phyloP scores from a whole-genome alignment of 2,888 invertebrate genomes.

The Scrobipalpa costella region DNA sequence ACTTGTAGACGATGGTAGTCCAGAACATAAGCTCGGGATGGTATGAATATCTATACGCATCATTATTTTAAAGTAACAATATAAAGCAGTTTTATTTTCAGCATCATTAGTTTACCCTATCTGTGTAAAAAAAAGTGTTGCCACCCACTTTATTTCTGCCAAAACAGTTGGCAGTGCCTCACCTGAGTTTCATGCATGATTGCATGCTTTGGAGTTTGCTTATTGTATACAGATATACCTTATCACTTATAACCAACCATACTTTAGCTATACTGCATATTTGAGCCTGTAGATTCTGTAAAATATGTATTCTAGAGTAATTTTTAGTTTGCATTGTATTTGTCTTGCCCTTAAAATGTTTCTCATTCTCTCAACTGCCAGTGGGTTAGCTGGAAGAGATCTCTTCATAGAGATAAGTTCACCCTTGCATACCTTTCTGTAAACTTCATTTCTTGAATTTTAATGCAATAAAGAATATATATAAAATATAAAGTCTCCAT shows the following conservation, averaged over 20 bases:
- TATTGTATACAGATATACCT: not conserved
- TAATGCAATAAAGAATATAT: too few species aligned
- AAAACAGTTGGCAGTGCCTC: not conserved
- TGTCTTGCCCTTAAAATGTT: too few species aligned
- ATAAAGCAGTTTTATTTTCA: not conserved
- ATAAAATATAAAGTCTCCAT: too few species aligned
- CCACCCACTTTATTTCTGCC: conserved; percentile 5
- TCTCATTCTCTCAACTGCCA: too few species aligned
- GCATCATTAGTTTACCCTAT: not conserved
- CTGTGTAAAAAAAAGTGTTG: not conserved
- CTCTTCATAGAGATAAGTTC: too few species aligned
- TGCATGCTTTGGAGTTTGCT: not conserved
- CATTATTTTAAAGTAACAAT: not conserved
- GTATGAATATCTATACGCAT: not conserved
- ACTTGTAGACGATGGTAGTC: not conserved
- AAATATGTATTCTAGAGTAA: too few species aligned
- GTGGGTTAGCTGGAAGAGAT: too few species aligned
- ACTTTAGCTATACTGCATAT: too few species aligned
- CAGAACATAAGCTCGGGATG: not conserved
- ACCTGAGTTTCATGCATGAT: not conserved
- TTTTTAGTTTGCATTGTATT: too few species aligned
- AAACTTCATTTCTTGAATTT: too few species aligned
- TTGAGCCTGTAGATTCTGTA: too few species aligned
- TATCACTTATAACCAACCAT: not conserved
- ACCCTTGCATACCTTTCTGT: too few species aligned